These are phyloP conservation scores for Oithona nana DNA, from an alignment of 2,888 invertebrate genomes.

Conservation along the genomic window DNA sequence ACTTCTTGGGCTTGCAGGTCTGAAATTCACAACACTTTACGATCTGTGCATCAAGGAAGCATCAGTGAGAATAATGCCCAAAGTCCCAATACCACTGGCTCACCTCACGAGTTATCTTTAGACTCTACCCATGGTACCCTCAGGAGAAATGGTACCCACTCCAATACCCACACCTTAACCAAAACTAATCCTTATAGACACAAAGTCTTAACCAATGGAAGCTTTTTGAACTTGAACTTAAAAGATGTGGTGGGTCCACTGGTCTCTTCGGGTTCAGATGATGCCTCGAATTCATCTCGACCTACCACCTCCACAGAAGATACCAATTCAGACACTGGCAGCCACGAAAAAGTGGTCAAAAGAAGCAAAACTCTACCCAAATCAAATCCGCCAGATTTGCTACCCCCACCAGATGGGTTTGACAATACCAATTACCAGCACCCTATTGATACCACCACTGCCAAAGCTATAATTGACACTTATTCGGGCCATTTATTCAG, in stretches of 20 bases:
- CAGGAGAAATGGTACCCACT: not conserved
- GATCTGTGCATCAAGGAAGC: not conserved
- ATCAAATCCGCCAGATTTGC: not conserved
- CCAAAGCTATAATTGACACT: conserved; percentile 13
- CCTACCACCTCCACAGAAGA: conserved; percentile 16
- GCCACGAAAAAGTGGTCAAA: not conserved
- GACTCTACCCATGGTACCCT: conserved; percentile 5
- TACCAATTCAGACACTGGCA: conserved; percentile 4
- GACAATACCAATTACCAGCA: not conserved
- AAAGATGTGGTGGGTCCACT: not conserved
- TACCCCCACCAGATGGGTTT: not conserved
- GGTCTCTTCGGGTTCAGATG: not conserved
- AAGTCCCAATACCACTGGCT: conserved; percentile 8
- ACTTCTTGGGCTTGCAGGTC: not conserved
- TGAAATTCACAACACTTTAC: not conserved
- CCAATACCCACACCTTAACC: not conserved
- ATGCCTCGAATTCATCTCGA: conserved; percentile 5
- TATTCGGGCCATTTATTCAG: conserved; percentile 7
- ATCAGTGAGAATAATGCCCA: not conserved
- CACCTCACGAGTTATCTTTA: not conserved
- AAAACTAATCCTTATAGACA: conserved; percentile 15
- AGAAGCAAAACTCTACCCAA: not conserved
- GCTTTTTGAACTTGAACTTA: conserved; percentile 13
- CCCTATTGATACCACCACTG: conserved; percentile 9
- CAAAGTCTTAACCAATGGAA: conserved; percentile 16